A percentile compares a stretch with the other conserved stretches of the same genome.
phyloP scores from a whole-genome alignment of 2,797 vertebrate species.

The Peromyscus nudipes region DNA sequence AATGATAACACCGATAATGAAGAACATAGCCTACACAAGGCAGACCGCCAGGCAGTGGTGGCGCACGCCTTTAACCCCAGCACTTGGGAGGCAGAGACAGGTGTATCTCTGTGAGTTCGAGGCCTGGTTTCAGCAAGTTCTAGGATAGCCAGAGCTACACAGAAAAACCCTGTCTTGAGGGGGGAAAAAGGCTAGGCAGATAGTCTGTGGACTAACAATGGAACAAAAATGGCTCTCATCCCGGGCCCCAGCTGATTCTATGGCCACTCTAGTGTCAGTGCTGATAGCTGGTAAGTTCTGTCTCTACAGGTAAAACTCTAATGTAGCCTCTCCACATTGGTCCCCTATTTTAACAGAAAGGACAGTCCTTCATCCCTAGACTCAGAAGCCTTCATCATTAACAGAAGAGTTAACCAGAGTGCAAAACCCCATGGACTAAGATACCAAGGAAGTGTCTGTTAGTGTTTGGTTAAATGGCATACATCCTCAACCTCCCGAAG shows the following conservation, averaged over 20 bases:
- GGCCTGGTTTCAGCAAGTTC: not conserved
- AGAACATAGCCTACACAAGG: not conserved
- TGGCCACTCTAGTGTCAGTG: no score
- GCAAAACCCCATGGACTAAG: not conserved
- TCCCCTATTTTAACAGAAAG: not conserved
- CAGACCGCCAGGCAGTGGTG: not conserved
- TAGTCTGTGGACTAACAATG: not conserved
- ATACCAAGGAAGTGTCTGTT: not conserved
- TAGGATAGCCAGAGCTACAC: not conserved
- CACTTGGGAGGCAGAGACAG: not conserved
- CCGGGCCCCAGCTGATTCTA: not conserved
- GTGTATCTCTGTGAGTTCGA: not conserved
- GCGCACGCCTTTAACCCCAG: not conserved
- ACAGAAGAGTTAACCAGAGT: not conserved
- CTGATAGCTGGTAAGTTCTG: not conserved
- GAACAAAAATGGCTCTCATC: not conserved
- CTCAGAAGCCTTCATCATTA: not conserved
- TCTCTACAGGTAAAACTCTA: not conserved
- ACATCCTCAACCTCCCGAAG: not conserved
- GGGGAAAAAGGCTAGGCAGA: not conserved
- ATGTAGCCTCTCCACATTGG: not conserved
- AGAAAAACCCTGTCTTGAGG: not conserved
- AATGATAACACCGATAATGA: not conserved
- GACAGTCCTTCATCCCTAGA: not conserved
- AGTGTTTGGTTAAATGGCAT: not conserved